These are phyloP conservation scores for Boloria euphrosyne DNA, from an alignment of 2,888 invertebrate species.

Conservation along the genomic window DNA sequence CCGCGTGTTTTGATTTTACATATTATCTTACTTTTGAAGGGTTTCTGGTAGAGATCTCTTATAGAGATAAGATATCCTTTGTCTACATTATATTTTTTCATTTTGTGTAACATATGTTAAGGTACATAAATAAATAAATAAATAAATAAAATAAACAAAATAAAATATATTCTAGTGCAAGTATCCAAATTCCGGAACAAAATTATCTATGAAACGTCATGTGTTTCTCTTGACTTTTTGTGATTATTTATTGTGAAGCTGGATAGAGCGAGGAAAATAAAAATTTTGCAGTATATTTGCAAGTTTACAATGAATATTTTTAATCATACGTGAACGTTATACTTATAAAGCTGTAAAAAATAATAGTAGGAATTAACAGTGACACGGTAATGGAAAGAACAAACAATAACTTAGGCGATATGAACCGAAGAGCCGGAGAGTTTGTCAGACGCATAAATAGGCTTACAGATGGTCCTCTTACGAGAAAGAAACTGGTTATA, in stretches of 20 bases:
- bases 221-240: slow-evolving; percentile 29
- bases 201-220: slow-evolving; percentile 33
- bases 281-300: slow-evolving; percentile 12
- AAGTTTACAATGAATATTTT: slow-evolving; percentile 30
- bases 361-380: slow-evolving; percentile 20
- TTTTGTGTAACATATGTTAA: too few relatives aligned
- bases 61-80: too few relatives aligned
- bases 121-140: too few relatives aligned
- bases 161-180: background rate
- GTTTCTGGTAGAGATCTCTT: too few relatives aligned
- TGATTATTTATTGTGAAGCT: slow-evolving; percentile 28
- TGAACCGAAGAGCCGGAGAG: slow-evolving; percentile 74
- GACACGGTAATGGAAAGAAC: slow-evolving; percentile 64
- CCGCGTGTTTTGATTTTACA: too few relatives aligned
- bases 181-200: slow-evolving; percentile 3
- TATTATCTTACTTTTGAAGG: too few relatives aligned
- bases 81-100: too few relatives aligned
- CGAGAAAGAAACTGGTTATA: slow-evolving; percentile 76
- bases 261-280: slow-evolving; percentile 9
- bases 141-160: too few relatives aligned
- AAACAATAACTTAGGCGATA: slow-evolving; percentile 61
- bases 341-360: slow-evolving; percentile 1
- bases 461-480: slow-evolving; percentile 73
- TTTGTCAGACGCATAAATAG: slow-evolving; percentile 71
- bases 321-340: slow-evolving; percentile 17